Evolutionary conservation across 2,113 vertebrate species (phyloP).

Genomic region (Zosterops pallidus): DNA sequence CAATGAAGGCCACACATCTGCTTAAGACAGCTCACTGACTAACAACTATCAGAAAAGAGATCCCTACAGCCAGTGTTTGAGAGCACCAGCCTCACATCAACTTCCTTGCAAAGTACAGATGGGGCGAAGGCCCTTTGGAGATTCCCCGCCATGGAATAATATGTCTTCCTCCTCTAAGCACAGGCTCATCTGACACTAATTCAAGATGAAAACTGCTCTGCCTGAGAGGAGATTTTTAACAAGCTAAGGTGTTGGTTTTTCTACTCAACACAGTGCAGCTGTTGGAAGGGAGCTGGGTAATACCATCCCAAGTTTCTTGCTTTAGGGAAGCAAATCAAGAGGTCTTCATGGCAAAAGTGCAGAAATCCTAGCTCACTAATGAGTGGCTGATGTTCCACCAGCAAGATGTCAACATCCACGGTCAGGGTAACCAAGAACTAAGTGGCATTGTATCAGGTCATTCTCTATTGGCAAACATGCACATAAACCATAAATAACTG

Average conservation of each 20-base stretch:
- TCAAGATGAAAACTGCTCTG: not conserved
- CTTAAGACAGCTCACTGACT: slow-evolving; percentile 44
- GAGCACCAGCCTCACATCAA: not conserved
- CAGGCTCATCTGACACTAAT: not conserved
- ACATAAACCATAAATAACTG: not conserved
- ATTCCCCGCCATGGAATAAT: not conserved
- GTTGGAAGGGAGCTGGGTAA: not conserved
- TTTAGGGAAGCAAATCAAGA: not conserved
- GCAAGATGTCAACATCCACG: not conserved
- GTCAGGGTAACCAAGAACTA: not conserved
- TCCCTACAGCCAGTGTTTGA: not conserved
- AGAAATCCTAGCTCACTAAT: not conserved
- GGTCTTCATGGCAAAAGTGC: not conserved
- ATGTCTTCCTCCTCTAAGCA: not conserved
- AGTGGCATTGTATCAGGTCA: not conserved
- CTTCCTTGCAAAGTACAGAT: not conserved
- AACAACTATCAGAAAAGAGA: not conserved
- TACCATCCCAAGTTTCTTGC: not conserved
- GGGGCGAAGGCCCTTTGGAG: not conserved
- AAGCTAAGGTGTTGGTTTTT: not conserved
- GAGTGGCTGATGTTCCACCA: not conserved
- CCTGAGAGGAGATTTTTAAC: not conserved
- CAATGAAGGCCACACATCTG: slow-evolving; percentile 55
- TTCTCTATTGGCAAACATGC: not conserved
- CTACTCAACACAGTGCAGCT: not conserved